These are phyloP conservation scores for Lamprologus speciosus DNA, from an alignment of 2,113 vertebrate species.

Conservation along the genomic window DNA sequence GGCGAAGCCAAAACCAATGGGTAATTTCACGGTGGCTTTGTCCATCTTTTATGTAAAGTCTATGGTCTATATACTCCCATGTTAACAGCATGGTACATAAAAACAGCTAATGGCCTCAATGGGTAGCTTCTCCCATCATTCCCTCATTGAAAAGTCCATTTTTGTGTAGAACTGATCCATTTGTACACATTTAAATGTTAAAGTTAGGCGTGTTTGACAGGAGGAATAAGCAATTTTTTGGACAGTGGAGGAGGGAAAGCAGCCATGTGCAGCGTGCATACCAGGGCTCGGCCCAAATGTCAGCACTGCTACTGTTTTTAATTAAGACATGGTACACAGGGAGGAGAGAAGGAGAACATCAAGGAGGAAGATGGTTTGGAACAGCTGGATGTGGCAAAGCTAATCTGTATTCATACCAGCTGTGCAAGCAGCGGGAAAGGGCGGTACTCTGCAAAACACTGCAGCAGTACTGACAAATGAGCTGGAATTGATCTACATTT, in stretches of 20 bases:
- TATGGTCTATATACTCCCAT: neutral
- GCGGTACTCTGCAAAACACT: neutral
- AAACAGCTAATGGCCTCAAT: neutral
- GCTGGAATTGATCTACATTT: neutral
- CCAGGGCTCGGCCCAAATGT: constrained; percentile 13
- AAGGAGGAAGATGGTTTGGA: constrained; percentile 28
- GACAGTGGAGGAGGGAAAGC: constrained; percentile 35
- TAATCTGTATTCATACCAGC: neutral
- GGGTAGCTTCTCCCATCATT: neutral
- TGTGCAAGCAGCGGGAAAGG: constrained; percentile 11
- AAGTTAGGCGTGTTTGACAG: neutral
- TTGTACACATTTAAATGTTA: neutral
- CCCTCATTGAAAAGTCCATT: neutral
- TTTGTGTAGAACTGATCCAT: neutral
- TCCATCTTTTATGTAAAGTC: neutral
- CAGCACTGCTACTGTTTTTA: constrained; percentile 42
- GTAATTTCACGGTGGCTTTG: neutral
- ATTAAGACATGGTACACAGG: constrained; percentile 24
- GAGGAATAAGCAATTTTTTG: neutral
- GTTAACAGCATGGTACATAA: neutral
- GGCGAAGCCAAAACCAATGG: neutral
- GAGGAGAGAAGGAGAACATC: constrained; percentile 12
- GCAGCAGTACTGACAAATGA: neutral
- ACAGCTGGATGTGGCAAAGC: constrained; percentile 43
- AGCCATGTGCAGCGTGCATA: neutral